A percentile compares a stretch with the other conserved stretches of the same genome.
These are phyloP conservation scores for Lycaena phlaeas DNA, from an alignment of 2,888 invertebrate species.

Conservation along the genomic window DNA sequence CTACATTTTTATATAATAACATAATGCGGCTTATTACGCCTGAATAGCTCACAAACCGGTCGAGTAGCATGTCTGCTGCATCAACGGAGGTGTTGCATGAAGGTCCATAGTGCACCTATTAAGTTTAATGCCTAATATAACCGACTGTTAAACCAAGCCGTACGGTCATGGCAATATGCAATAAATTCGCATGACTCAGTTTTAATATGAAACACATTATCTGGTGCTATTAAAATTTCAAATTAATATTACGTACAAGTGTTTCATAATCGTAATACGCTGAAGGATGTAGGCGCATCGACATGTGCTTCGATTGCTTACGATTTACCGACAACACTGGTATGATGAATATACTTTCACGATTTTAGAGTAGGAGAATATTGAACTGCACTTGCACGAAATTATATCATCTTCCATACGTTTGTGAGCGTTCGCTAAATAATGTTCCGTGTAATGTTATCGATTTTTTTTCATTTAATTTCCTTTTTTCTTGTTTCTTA, in stretches of 20 bases:
- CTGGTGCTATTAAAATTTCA: conserved; percentile 23
- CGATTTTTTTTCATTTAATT: too few species aligned
- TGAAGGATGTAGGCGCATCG: conserved; percentile 26
- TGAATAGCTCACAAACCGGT: conserved; percentile 21
- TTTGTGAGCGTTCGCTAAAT: too few species aligned
- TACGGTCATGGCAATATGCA: background rate
- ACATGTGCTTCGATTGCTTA: conserved; percentile 47
- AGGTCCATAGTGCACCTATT: conserved; percentile 7
- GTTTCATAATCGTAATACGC: conserved; percentile 29
- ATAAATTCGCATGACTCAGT: background rate
- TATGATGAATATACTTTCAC: conserved; percentile 17
- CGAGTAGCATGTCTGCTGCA: conserved; percentile 11
- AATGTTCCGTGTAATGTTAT: too few species aligned
- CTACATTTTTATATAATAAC: conserved; percentile 18
- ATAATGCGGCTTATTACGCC: conserved; percentile 19
- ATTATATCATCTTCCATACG: too few species aligned
- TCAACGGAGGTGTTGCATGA: conserved; percentile 10
- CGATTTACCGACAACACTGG: conserved; percentile 27
- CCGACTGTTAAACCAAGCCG: background rate
- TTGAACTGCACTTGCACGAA: background rate
- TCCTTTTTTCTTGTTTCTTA: too few species aligned
- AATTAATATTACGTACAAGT: conserved; percentile 22
- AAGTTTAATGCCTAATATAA: background rate
- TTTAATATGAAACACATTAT: conserved; percentile 6
- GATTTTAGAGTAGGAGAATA: conserved; percentile 5